phyloP scores from a whole-genome alignment of 2,888 invertebrate species.

The Dusona sp. region DNA sequence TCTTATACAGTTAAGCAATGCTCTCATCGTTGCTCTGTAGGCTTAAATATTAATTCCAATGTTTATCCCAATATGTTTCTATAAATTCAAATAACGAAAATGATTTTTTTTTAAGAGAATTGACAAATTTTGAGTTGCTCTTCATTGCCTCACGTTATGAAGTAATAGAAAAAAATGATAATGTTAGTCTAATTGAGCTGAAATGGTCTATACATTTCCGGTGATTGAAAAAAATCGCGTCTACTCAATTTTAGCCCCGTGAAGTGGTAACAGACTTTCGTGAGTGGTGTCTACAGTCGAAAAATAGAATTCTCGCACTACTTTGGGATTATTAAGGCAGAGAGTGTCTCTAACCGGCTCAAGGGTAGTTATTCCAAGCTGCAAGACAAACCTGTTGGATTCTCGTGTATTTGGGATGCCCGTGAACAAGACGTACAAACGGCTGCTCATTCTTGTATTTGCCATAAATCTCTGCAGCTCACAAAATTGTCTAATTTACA shows the following conservation, averaged over 20 bases:
- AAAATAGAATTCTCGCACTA: conserved; percentile 67
- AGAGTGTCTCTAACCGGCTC: conserved; percentile 62
- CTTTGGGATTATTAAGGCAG: conserved; percentile 60
- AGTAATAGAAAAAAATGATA: background rate
- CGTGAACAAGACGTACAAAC: conserved; percentile 36
- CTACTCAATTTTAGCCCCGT: conserved; percentile 19
- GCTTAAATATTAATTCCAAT: background rate
- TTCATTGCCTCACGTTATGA: background rate
- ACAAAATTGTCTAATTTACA: conserved; percentile 21
- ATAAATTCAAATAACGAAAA: background rate
- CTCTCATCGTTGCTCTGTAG: background rate
- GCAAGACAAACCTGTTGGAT: conserved; percentile 61
- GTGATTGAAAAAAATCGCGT: conserved; percentile 3
- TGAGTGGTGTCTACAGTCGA: conserved; percentile 47
- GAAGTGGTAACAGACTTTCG: conserved; percentile 28
- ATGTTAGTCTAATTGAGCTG: background rate
- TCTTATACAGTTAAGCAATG: background rate
- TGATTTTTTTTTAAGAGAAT: background rate
- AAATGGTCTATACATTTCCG: conserved; percentile 1
- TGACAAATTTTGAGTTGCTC: background rate
- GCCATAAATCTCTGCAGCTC: conserved; percentile 57
- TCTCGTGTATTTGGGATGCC: conserved; percentile 35
- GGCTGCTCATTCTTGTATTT: conserved; percentile 29
- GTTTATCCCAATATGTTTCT: background rate
- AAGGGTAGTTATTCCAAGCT: conserved; percentile 72